Evolutionary conservation across 2,113 vertebrate species (phyloP).

Genomic region (Irena cyanogastra): DNA sequence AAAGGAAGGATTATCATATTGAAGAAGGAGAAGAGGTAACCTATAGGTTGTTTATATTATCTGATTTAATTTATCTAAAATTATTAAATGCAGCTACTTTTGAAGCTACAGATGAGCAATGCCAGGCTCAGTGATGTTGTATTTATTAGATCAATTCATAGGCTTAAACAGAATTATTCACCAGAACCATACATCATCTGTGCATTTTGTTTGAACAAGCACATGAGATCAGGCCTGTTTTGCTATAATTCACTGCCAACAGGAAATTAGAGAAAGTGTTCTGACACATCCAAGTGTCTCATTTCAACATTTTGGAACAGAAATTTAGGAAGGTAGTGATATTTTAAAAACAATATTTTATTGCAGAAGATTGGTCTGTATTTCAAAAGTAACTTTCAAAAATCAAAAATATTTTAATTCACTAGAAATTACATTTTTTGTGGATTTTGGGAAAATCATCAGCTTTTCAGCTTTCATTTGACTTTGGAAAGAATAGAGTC

Average conservation of each 20-base stretch:
- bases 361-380: not conserved
- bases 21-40: conserved; percentile 98
- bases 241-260: not conserved
- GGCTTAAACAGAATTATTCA: not conserved
- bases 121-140: not conserved
- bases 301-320: not conserved
- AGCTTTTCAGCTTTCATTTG: not conserved
- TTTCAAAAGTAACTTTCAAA: not conserved
- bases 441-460: not conserved
- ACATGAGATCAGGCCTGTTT: not conserved
- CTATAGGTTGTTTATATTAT: not conserved
- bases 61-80: not conserved
- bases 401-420: not conserved
- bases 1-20: conserved; percentile 94
- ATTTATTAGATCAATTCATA: not conserved
- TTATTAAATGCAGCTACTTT: not conserved
- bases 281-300: not conserved
- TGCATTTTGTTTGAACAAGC: not conserved
- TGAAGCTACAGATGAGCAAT: not conserved
- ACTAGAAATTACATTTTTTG: not conserved
- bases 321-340: not conserved
- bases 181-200: not conserved
- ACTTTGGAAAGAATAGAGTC: not conserved
- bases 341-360: not conserved
- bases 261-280: not conserved